Evolutionary conservation across 1,140 invertebrate genomes (phyloP), one percentile per base, ranked within the genome.

Genomic region (Drosophila lacteicornis): DNA sequence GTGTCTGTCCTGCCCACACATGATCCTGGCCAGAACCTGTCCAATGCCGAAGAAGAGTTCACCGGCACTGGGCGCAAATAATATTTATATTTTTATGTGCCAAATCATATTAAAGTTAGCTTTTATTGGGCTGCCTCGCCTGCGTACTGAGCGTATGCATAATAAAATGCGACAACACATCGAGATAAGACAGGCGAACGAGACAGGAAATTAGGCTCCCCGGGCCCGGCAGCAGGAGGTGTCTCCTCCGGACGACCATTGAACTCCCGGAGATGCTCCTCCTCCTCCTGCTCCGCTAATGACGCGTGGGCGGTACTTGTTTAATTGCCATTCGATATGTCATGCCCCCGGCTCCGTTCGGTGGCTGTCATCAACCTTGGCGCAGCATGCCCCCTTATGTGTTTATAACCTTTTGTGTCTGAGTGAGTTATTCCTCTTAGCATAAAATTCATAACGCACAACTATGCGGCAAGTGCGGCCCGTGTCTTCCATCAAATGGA

Each of bases 11-110:
- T 73, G 67, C 55, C 68, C 46, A 59, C 69, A 73, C 53, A 60
- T 73, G 53, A 59, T 73, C 46, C 68, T 27, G 53, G 3, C 49
- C 58, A 82, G 79, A 56, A 66, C 62, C 74, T 83, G 69, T 67
- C 33, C 62, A 58, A 47, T 45, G 17, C 42, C 57, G 49, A 19
- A 43, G 49, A 65, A 67, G 65, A 73, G 75, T 86, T 79, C 62
- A 63, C 57, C 62, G 49, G 58, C 81, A 79, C 81, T 65, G 82
- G 68, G 77, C 73, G 46, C 58, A 77, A 87, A 87, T 79, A 90
- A 90, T 87, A 84, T 87, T 90, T 78, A 75, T 87, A 88, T 90
- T 84, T 87, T 87, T 87, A 87, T 87, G 73, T 90, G 84, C 69
- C 80, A 90, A 81, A 84, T 87, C 85, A 79, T 69, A 87, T 87